A percentile compares a stretch with the other conserved stretches of the same genome.
Evolutionary conservation across 2,888 invertebrate genomes (phyloP).

Genomic region (Temnothorax rugatulus): DNA sequence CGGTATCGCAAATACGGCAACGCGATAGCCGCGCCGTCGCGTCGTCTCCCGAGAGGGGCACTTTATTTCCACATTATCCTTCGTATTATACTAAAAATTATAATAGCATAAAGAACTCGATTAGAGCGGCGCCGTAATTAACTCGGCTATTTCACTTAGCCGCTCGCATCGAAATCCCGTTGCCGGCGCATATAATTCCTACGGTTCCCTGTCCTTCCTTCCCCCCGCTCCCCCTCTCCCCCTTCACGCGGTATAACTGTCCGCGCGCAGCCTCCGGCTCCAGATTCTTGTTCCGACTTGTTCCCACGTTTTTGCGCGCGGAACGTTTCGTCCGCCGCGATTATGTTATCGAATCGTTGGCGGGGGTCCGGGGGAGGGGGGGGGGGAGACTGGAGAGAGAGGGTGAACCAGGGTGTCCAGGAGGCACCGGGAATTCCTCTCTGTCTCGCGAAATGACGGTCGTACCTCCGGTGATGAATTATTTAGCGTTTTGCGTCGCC

Average conservation of each 20-base stretch:
- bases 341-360: constrained; percentile 35
- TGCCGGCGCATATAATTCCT: constrained; percentile 23
- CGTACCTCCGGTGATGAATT: constrained; percentile 41
- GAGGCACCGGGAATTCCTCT: background rate
- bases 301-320: background rate
- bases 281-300: constrained; percentile 32
- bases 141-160: constrained; percentile 46
- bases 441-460: constrained; percentile 39
- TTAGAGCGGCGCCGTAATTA: constrained; percentile 33
- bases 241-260: background rate
- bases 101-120: constrained; percentile 47
- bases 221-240: background rate
- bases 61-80: constrained; percentile 33
- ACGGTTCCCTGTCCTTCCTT: background rate
- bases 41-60: background rate
- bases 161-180: constrained; percentile 44
- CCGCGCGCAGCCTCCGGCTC: constrained; percentile 24
- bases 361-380: too few relatives aligned
- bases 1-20: background rate
- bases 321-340: constrained; percentile 24
- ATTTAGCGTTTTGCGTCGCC: constrained; percentile 40
- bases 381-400: background rate
- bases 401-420: background rate
- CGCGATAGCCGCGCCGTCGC: background rate
- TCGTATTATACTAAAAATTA: constrained; percentile 40